Evolutionary conservation across 2,113 vertebrate genomes (phyloP), one percentile per base, ranked within the genome.

Genomic region (Rhynchopsitta pachyrhyncha): DNA sequence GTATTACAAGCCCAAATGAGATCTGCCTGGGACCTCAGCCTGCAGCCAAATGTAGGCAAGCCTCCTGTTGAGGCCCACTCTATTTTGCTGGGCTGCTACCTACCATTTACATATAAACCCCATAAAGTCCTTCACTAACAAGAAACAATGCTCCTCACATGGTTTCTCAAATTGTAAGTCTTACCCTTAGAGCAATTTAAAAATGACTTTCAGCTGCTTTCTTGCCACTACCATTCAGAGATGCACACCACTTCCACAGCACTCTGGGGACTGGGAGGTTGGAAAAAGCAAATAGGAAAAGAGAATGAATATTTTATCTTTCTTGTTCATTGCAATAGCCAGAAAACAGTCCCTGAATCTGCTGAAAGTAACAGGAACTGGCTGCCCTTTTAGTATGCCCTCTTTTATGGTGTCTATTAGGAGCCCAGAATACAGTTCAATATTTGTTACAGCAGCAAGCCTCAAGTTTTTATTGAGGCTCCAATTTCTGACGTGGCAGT

Each of bases 301-400:
- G 2, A 88, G 55, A 77, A 82, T 50, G 53, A 87, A 90, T 94
- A 92, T 95, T 95, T 87, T 88, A 49, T 63, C 93, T 88, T 73
- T 92, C 57, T 71, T 82, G 63, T 88, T 93, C 91, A 42, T 76
- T 90, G 66, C 53, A 84, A 62, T 63, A 79, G 35, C 63, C 64
- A 83, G 87, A 95, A 95, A 96, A 53, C 66, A 79, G 68, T 44
- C 73, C 86, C 50, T 90, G 92, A 95, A 93, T 57, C 91, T 91
- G 66, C 88, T 95, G 52, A 67, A 91, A 93, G 62, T 18, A 33
- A 86, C 52, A 68, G 75, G 35, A 91, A 59, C 67, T 50, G 18
- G 42, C 28, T 88, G 71, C 33, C 78, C 49, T 85, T 91, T 91
- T 86, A 88, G 87, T 92, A 78, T 15, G 31, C 35, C 41, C 31